Evolutionary conservation across 2,113 vertebrate species (phyloP).

Genomic region (Xerus inauris): DNA sequence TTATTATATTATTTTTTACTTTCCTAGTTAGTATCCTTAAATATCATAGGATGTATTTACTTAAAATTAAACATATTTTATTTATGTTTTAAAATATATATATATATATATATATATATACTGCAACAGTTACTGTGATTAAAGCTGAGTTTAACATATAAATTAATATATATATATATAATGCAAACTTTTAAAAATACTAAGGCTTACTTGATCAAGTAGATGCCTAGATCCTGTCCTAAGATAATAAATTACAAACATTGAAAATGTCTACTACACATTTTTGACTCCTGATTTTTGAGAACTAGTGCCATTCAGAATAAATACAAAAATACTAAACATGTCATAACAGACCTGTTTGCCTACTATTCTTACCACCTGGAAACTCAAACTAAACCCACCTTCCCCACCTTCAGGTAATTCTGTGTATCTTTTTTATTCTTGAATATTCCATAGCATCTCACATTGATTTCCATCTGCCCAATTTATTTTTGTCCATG

Average conservation of each 20-base stretch:
- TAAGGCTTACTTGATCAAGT: neutral
- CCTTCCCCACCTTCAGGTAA: neutral
- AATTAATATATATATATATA: neutral
- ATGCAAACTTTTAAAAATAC: neutral
- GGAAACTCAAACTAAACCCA: neutral
- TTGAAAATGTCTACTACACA: neutral
- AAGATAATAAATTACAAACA: neutral
- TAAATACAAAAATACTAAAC: neutral
- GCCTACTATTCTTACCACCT: too few species aligned
- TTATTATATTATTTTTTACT: neutral
- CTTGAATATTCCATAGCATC: neutral
- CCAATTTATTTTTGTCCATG: neutral
- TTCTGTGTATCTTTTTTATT: neutral
- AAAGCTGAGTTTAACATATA: neutral
- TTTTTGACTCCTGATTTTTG: neutral
- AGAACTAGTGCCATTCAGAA: neutral
- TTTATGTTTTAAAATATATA: neutral
- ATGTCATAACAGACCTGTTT: neutral
- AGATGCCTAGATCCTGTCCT: neutral
- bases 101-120: neutral
- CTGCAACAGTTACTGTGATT: neutral
- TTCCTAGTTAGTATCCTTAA: neutral
- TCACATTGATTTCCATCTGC: neutral
- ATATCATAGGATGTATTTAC: neutral
- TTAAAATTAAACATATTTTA: neutral